Conservation (phyloP, 2,797 vertebrate genomes). For the Enteromius anoplus region DNA sequence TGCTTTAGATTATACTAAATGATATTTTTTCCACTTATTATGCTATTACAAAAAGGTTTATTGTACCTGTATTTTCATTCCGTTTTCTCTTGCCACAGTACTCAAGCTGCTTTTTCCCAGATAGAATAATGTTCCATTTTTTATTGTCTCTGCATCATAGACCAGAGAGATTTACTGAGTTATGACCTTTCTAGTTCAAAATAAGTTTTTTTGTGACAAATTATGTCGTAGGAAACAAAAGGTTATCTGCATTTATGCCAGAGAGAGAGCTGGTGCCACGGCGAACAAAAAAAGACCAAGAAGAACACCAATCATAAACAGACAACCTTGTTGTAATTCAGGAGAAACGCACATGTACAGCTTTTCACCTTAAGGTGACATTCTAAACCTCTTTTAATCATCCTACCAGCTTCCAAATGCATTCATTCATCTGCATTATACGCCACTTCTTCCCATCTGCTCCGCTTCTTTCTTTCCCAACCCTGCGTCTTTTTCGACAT, state of each 20-base stretch:
- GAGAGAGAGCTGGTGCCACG: constrained; percentile 3
- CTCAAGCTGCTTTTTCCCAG: background rate
- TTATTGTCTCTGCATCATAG: constrained; percentile 47
- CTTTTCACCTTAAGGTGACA: constrained; percentile 51
- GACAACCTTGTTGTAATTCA: constrained; percentile 51
- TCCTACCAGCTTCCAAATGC: constrained; percentile 17
- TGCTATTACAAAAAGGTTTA: constrained; percentile 30
- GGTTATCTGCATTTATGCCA: constrained; percentile 42
- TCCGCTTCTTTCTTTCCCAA: constrained; percentile 16
- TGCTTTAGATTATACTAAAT: constrained; percentile 18
- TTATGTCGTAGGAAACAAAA: constrained; percentile 47
- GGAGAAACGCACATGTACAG: constrained; percentile 28
- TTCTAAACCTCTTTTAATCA: constrained; percentile 53
- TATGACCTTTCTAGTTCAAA: constrained; percentile 38
- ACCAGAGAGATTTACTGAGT: constrained; percentile 39
- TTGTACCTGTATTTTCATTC: constrained; percentile 24
- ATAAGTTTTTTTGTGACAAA: constrained; percentile 47
- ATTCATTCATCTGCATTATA: constrained; percentile 50
- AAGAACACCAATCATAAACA: constrained; percentile 46
- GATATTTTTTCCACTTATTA: constrained; percentile 22
- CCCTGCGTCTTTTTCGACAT: constrained; percentile 37
- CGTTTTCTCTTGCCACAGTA: constrained; percentile 21
- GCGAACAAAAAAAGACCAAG: constrained; percentile 20
- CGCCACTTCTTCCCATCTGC: constrained; percentile 29
- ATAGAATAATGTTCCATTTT: constrained; percentile 48